Percentiles rank a stretch among this genome's conserved stretches.
Evolutionary conservation across 2,888 invertebrate genomes (phyloP).

Genomic region (Melanotus villosus): DNA sequence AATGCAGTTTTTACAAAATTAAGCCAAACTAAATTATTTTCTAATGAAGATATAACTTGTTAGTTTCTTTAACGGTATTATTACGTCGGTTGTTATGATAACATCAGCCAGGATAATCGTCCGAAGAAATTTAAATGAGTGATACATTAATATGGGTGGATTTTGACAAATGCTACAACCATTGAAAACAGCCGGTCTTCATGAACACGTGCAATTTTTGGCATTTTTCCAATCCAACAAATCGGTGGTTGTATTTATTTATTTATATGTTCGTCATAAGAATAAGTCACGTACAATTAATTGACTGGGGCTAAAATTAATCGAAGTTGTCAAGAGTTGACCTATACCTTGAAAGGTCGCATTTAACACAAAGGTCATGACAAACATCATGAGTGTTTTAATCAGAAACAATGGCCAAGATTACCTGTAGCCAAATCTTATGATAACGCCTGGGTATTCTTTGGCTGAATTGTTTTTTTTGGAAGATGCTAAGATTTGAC

Average conservation of each 20-base stretch:
- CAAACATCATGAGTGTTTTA: constrained; percentile 30
- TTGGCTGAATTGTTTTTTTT: too few species aligned
- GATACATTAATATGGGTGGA: neutral
- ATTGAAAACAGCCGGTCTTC: constrained; percentile 4
- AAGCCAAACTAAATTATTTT: too few species aligned
- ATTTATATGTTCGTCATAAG: constrained; percentile 9
- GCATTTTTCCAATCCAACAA: constrained; percentile 27
- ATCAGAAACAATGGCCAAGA: constrained; percentile 12
- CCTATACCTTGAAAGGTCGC: constrained; percentile 41
- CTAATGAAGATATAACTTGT: too few species aligned
- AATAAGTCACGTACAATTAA: constrained; percentile 20
- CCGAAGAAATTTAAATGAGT: neutral
- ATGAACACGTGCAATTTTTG: constrained; percentile 34
- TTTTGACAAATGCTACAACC: constrained; percentile 22
- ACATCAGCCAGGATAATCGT: too few species aligned
- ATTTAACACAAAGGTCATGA: constrained; percentile 29
- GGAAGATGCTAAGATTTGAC: too few species aligned
- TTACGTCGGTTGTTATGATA: too few species aligned
- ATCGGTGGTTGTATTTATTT: constrained; percentile 36
- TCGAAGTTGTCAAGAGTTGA: constrained; percentile 23
- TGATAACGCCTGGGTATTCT: too few species aligned
- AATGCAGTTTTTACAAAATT: too few species aligned
- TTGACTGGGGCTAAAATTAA: constrained; percentile 34
- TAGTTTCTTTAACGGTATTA: too few species aligned
- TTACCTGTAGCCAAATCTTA: constrained; percentile 8